These are phyloP conservation scores for Sinocyclocheilus rhinocerous DNA, from an alignment of 2,113 vertebrate genomes.

Conservation along the genomic window DNA sequence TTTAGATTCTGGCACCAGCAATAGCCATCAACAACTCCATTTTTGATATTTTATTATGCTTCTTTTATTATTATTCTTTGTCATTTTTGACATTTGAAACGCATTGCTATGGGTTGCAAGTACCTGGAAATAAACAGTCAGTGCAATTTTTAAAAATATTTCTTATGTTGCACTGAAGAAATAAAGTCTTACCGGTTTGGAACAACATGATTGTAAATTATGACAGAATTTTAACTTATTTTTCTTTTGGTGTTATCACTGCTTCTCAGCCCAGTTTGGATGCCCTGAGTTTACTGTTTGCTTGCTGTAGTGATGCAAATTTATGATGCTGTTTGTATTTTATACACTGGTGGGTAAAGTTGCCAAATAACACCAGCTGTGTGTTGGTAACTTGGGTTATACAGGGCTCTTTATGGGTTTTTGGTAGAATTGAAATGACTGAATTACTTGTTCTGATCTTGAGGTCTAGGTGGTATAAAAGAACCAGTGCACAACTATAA, in stretches of 20 bases:
- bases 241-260: background rate
- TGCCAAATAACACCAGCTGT: slow-evolving; percentile 6
- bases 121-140: background rate
- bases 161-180: background rate
- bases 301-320: background rate
- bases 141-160: background rate
- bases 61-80: background rate
- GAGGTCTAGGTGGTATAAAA: background rate
- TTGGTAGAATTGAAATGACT: background rate
- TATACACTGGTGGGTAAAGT: background rate
- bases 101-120: too few relatives aligned
- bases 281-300: background rate
- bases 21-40: background rate
- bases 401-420: background rate
- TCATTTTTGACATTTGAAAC: background rate
- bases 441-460: background rate
- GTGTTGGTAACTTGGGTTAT: too few relatives aligned
- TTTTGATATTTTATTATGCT: background rate
- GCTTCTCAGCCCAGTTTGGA: background rate
- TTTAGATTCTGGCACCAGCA: too few relatives aligned
- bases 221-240: background rate
- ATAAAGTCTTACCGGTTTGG: too few relatives aligned
- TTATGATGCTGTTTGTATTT: background rate
- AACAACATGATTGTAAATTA: background rate
- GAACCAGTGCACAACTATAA: background rate